phyloP scores from a whole-genome alignment of 1,140 invertebrate genomes.

The Nymphalis io region DNA sequence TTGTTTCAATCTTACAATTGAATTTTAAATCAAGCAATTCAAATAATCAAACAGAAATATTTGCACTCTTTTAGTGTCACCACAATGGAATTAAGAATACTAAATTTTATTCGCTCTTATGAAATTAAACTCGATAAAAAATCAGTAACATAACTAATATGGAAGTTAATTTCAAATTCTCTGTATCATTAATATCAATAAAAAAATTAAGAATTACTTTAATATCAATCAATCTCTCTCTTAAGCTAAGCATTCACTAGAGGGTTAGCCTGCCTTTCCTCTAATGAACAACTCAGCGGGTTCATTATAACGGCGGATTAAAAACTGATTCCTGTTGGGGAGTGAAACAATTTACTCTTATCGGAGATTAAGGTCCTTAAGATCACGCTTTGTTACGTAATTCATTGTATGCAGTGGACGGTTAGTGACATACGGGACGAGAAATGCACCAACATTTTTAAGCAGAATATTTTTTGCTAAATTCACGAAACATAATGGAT shows the following conservation, averaged over 20 bases:
- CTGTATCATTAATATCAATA: too few species aligned
- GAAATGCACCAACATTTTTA: constrained; percentile 2
- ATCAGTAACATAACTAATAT: too few species aligned
- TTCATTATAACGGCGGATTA: constrained; percentile 37
- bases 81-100: too few species aligned
- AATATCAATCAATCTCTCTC: neutral
- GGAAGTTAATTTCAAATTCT: too few species aligned
- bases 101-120: too few species aligned
- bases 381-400: constrained; percentile 57
- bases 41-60: too few species aligned
- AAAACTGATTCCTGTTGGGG: constrained; percentile 36
- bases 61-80: too few species aligned
- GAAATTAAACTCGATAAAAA: too few species aligned
- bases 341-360: constrained; percentile 44
- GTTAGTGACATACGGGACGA: constrained; percentile 25
- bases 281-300: constrained; percentile 39
- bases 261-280: constrained; percentile 2
- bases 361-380: constrained; percentile 51
- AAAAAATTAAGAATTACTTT: neutral
- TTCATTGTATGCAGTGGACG: constrained; percentile 31
- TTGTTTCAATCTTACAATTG: too few species aligned
- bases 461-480: neutral
- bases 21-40: too few species aligned
- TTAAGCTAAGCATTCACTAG: constrained; percentile 5
- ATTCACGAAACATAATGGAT: too few species aligned